phyloP scores from a whole-genome alignment of 2,113 vertebrate genomes.

The Columba janthina region DNA sequence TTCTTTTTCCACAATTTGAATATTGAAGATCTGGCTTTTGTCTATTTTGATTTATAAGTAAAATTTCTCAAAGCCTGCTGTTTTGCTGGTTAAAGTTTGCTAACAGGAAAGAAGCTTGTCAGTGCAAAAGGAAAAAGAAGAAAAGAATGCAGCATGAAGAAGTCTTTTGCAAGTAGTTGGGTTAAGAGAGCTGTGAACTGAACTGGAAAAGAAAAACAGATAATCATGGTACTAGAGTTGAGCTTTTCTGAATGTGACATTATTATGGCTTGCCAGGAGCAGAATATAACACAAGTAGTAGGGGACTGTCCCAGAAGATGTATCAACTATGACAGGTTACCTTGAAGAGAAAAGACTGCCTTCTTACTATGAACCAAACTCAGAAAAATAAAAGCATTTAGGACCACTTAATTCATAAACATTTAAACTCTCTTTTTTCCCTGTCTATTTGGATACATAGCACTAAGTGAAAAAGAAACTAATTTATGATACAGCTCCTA shows the following conservation, averaged over 20 bases:
- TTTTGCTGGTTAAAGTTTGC: not conserved
- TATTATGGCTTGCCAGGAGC: constrained; percentile 36
- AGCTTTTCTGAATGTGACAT: constrained; percentile 47
- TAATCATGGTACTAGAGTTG: constrained; percentile 1
- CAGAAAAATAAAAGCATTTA: constrained; percentile 26
- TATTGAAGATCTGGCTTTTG: not conserved
- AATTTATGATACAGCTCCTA: not conserved
- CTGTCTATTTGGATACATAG: not conserved
- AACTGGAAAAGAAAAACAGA: not conserved
- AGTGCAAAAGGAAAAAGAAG: not conserved
- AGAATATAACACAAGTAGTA: not conserved
- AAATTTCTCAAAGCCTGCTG: not conserved
- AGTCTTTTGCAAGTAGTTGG: not conserved
- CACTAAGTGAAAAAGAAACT: not conserved
- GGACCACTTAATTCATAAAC: not conserved
- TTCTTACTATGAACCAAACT: not conserved
- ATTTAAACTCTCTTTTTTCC: not conserved
- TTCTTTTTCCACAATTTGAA: not conserved
- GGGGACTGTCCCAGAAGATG: not conserved
- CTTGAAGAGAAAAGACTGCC: constrained; percentile 11
- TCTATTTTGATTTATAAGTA: not conserved
- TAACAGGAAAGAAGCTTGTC: not conserved
- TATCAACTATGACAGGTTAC: constrained; percentile 16
- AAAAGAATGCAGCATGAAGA: not conserved
- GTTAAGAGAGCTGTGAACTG: not conserved